phyloP scores from a whole-genome alignment of 2,888 invertebrate species.

The Cotesia congregata region DNA sequence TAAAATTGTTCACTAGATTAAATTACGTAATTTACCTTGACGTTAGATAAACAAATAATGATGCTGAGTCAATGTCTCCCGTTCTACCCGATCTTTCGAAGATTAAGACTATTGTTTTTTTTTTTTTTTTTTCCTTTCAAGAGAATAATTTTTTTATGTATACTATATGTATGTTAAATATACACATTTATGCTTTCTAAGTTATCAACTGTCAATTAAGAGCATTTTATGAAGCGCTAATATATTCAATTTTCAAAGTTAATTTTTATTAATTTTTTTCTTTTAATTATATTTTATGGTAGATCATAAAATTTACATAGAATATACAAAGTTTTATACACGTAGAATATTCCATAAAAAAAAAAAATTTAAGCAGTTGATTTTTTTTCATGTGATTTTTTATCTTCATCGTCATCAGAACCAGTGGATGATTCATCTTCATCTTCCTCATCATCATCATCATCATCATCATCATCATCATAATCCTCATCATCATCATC shows the following conservation, averaged over 20 bases:
- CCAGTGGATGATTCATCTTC: constrained; percentile 57
- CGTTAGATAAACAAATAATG: constrained; percentile 53
- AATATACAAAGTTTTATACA: neutral
- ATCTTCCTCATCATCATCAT: constrained; percentile 70
- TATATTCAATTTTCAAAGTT: neutral
- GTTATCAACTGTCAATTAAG: constrained; percentile 9
- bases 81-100: constrained; percentile 38
- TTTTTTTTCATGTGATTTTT: constrained; percentile 44
- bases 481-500: constrained; percentile 72
- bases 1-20: constrained; percentile 24
- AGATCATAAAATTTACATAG: neutral
- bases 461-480: constrained; percentile 69
- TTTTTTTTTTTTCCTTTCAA: constrained; percentile 16
- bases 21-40: constrained; percentile 52
- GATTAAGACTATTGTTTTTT: constrained; percentile 32
- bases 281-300: neutral
- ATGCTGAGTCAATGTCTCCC: constrained; percentile 46
- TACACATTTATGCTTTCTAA: neutral
- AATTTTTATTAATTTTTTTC: neutral
- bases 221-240: neutral
- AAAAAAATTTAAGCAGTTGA: constrained; percentile 31
- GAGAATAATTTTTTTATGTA: neutral
- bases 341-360: neutral
- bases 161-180: neutral
- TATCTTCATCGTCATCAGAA: constrained; percentile 54